Evolutionary conservation across 2,113 vertebrate genomes (phyloP).

Genomic region (Colistium nudipinnis): DNA sequence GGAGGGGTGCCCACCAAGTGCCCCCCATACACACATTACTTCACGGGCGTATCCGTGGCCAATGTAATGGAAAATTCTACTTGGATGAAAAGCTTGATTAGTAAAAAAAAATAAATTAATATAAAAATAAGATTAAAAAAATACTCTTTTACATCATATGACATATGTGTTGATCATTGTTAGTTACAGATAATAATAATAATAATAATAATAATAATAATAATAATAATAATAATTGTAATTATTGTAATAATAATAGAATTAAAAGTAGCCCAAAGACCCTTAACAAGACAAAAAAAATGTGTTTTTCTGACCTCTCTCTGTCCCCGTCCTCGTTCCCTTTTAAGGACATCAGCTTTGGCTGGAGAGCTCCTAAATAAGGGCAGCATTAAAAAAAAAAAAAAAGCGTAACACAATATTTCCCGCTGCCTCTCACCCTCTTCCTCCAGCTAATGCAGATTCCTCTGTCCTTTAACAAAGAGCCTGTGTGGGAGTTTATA

Average conservation of each 20-base stretch:
- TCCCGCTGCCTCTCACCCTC: conserved; percentile 48
- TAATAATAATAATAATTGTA: too few species aligned
- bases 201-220: too few species aligned
- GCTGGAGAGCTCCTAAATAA: conserved; percentile 71
- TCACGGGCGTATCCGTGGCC: conserved; percentile 31
- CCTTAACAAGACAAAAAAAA: background rate
- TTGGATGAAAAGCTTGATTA: too few species aligned
- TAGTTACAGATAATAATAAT: too few species aligned
- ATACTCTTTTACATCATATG: too few species aligned
- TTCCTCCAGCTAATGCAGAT: conserved; percentile 50
- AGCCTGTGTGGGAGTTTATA: conserved; percentile 44
- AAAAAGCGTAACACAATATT: conserved; percentile 72
- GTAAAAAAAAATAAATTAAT: too few species aligned
- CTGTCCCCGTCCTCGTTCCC: conserved; percentile 57
- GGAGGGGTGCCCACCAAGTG: conserved; percentile 25
- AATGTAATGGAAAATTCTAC: background rate
- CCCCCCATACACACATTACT: conserved; percentile 36
- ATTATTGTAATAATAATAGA: too few species aligned
- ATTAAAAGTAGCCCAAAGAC: too few species aligned
- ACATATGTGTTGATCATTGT: too few species aligned
- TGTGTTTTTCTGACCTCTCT: background rate
- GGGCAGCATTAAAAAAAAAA: conserved; percentile 61
- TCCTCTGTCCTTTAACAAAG: conserved; percentile 48
- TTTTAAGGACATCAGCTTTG: conserved; percentile 74
- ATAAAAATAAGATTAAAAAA: too few species aligned